Evolutionary conservation across 2,888 invertebrate species (phyloP).

Genomic region (Pterostichus madidus): DNA sequence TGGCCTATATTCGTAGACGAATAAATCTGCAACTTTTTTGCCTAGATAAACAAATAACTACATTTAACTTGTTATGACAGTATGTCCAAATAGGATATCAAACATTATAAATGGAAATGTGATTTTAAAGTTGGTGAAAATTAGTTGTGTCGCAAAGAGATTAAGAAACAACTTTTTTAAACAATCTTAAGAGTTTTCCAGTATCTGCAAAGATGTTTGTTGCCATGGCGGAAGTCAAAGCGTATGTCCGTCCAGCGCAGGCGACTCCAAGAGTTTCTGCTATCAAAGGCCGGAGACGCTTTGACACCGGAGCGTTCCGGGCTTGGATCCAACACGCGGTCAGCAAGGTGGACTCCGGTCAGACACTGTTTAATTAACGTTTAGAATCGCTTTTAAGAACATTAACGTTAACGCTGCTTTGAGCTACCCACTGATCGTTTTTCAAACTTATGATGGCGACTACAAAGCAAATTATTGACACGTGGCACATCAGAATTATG

Average conservation of each 20-base stretch:
- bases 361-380: constrained; percentile 59
- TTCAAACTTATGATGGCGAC: constrained; percentile 28
- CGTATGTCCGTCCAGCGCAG: background rate
- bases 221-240: constrained; percentile 17
- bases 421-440: constrained; percentile 41
- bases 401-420: constrained; percentile 25
- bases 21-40: no score
- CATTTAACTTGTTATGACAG: no score
- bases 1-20: no score
- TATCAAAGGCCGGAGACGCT: constrained; percentile 60
- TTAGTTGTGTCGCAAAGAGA: no score
- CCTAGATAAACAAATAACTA: no score
- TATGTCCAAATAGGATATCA: no score
- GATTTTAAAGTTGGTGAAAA: no score
- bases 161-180: background rate
- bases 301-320: constrained; percentile 53
- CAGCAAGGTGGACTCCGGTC: constrained; percentile 60
- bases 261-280: constrained; percentile 34
- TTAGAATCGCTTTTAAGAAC: constrained; percentile 44
- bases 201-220: constrained; percentile 36
- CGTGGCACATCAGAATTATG: constrained; percentile 1
- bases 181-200: background rate
- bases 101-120: no score
- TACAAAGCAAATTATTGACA: constrained; percentile 37
- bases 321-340: constrained; percentile 28